Percentiles rank a stretch among this genome's conserved stretches.
Conservation (phyloP, 2,888 invertebrate species). For the Nowickia ferox region DNA sequence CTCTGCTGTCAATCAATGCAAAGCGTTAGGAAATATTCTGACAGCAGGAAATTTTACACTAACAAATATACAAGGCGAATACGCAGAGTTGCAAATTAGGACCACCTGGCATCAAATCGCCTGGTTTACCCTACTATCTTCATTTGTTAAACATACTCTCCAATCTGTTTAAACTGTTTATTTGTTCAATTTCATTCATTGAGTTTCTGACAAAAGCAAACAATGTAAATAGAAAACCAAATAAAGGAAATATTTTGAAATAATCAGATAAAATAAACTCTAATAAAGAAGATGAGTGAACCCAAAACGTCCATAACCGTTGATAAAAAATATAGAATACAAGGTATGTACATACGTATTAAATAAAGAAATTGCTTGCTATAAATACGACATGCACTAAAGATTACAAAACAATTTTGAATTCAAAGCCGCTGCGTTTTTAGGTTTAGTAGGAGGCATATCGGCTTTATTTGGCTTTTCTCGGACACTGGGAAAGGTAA, state of each 20-base stretch:
- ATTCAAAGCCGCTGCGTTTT: conserved; percentile 80
- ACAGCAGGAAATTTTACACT: too few species aligned
- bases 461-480: conserved; percentile 93
- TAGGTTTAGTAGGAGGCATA: conserved; percentile 85
- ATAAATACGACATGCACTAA: neutral
- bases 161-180: too few species aligned
- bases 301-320: conserved; percentile 46
- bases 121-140: neutral
- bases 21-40: too few species aligned
- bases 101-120: too few species aligned
- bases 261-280: conserved; percentile 23
- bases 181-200: conserved; percentile 34
- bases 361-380: neutral
- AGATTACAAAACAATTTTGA: conserved; percentile 55
- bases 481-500: conserved; percentile 89
- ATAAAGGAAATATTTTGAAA: conserved; percentile 34
- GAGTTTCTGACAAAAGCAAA: conserved; percentile 37
- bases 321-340: conserved; percentile 68
- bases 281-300: conserved; percentile 67
- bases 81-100: too few species aligned
- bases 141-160: conserved; percentile 15
- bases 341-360: conserved; percentile 51
- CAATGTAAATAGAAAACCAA: conserved; percentile 55
- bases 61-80: too few species aligned
- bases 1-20: too few species aligned